Conservation (phyloP, 2,113 vertebrate species). For the Varanus komodoensis region DNA sequence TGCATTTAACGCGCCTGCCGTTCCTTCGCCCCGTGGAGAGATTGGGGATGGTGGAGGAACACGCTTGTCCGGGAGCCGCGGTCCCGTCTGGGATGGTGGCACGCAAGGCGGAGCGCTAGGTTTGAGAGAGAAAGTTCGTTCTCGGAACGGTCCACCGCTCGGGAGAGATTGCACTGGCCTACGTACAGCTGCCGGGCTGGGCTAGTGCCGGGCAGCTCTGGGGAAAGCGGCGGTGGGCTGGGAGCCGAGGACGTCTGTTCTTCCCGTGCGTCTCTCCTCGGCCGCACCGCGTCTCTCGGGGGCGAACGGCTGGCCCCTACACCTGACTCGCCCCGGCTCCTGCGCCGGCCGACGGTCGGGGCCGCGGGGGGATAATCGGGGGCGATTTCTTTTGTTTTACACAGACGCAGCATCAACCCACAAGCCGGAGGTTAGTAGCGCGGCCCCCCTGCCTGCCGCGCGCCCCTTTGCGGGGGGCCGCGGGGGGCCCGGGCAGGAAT, state of each 20-base stretch:
- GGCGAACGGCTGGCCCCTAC: not conserved
- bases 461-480: constrained; percentile 23
- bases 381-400: not conserved
- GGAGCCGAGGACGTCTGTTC: not conserved
- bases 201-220: not conserved
- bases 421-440: constrained; percentile 50
- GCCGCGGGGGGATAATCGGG: constrained; percentile 46
- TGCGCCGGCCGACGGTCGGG: not conserved
- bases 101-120: not conserved
- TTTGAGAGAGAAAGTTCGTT: not conserved
- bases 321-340: not conserved
- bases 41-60: not conserved
- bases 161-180: not conserved
- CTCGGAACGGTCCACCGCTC: not conserved
- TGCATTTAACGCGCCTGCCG: not conserved
- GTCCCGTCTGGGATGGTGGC: not conserved
- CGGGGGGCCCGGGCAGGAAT: constrained; percentile 42
- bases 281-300: not conserved
- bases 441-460: constrained; percentile 65
- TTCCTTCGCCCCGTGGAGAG: constrained; percentile 4
- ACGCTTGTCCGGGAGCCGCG: not conserved
- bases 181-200: not conserved
- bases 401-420: constrained; percentile 9
- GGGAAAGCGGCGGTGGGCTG: not conserved
- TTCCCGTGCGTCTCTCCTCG: not conserved